A percentile compares a stretch with the other conserved stretches of the same genome.
Evolutionary conservation across 2,888 invertebrate species (phyloP).

Genomic region (Andrena flavipes): DNA sequence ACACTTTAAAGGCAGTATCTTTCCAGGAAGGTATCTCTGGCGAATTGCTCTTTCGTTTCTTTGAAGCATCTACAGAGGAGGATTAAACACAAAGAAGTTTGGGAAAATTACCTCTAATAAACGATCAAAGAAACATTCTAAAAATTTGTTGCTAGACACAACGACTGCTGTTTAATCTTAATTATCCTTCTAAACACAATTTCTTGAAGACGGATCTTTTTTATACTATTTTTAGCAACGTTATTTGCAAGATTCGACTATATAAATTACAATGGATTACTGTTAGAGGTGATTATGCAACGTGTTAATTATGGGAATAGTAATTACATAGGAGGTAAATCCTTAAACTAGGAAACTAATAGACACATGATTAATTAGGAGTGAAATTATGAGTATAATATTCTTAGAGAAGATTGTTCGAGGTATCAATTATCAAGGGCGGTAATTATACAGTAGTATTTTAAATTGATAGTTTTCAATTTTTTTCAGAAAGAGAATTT

Average conservation of each 20-base stretch:
- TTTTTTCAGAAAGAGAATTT: neutral
- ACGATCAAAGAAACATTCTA: too few species aligned
- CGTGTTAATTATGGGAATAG: conserved; percentile 7
- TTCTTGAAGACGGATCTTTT: too few species aligned
- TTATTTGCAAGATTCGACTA: too few species aligned
- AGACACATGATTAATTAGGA: neutral
- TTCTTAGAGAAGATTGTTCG: neutral
- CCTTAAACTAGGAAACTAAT: neutral
- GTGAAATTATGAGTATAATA: neutral
- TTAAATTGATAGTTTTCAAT: neutral
- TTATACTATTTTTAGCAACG: too few species aligned
- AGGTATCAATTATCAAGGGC: conserved; percentile 4
- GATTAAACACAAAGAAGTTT: neutral
- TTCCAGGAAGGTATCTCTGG: conserved; percentile 40
- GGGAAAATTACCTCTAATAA: neutral
- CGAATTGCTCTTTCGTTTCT: conserved; percentile 18
- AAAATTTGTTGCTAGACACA: too few species aligned
- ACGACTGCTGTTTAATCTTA: too few species aligned
- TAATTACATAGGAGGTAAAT: neutral
- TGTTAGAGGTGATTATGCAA: neutral
- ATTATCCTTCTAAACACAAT: too few species aligned
- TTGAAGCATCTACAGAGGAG: neutral
- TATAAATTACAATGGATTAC: neutral
- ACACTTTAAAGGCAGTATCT: conserved; percentile 51
- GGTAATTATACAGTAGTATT: neutral